Evolutionary conservation across 2,797 vertebrate genomes (phyloP), one percentile per base, ranked within the genome.

Genomic region (Takifugu ocellatus): DNA sequence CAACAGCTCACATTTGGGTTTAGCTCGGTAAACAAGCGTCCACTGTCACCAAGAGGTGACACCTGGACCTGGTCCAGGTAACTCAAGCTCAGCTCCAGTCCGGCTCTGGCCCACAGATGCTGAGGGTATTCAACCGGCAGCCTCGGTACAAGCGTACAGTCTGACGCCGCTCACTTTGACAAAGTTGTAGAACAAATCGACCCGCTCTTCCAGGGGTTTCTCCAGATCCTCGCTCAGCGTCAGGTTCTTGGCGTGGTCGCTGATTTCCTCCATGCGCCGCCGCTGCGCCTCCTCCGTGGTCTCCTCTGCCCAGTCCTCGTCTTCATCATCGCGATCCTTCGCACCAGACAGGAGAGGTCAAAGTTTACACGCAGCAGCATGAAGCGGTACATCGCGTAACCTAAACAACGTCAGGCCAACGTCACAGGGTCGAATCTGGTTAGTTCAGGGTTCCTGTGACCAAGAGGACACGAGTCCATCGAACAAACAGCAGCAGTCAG

Each of bases 261-360:
- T 99, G 80, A 99, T 99, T 89, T 99, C 97, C 85, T 98, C 95
- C 97, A 99, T 99, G 66, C 97, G 87, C 25, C 97, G 92, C 57
- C 95, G 88, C 81, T 98, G 96, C 1, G 97, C 97, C 88, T 99
- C 97, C 82, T 95, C 94, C 0, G 97, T 98, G 1, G 97, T 98
- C 81, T 99, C 97, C 82, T 99, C 97, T 2, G 96, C 96, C 97
- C 97, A 99, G 71, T 99, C 97, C 43, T 97, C 97, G 31, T 99
- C 97, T 0, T 99, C 96, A 0, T 96, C 95, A 6, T 98, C 89
- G 56, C 90, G 70, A 11, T 93, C 91, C 92, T 94, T 39, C 36
- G 12, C 53, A 25, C 2, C 27, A 16, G 10, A 49, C 15, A 33
- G 9, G 36, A 39, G 3, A 39, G 36, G 36, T 9, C 31, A 10